phyloP scores from a whole-genome alignment of 2,888 invertebrate species.

The Zaprionus bogoriensis region DNA sequence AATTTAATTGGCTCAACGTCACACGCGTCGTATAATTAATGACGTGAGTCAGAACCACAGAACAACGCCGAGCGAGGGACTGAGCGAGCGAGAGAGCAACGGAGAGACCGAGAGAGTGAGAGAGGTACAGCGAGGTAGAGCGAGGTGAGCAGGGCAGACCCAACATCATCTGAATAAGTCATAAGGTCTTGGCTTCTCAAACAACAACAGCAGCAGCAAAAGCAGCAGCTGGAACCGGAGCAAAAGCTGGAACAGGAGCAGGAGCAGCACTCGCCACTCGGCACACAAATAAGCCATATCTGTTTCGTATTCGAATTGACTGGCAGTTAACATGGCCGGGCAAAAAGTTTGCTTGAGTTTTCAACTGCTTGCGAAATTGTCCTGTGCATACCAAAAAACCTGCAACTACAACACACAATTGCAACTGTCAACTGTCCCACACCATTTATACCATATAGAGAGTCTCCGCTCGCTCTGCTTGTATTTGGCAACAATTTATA shows the following conservation, averaged over 20 bases:
- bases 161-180: conserved; percentile 75
- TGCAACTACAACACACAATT: conserved; percentile 40
- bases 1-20: conserved; percentile 68
- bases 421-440: conserved; percentile 55
- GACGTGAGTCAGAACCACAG: conserved; percentile 44
- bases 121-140: not conserved
- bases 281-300: conserved; percentile 73
- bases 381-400: conserved; percentile 68
- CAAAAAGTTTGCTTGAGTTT: conserved; percentile 69
- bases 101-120: not conserved
- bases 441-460: not conserved
- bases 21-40: conserved; percentile 75
- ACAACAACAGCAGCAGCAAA: conserved; percentile 26
- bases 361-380: conserved; percentile 60
- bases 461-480: conserved; percentile 11
- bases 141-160: conserved; percentile 7
- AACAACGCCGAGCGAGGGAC: conserved; percentile 4
- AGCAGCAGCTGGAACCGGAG: conserved; percentile 25
- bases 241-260: conserved; percentile 22
- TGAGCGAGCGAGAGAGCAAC: not conserved
- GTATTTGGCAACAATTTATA: conserved; percentile 75
- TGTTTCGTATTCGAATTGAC: conserved; percentile 75
- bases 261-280: no score
- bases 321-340: conserved; percentile 75
- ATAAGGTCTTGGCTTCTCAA: conserved; percentile 67